Conservation (phyloP, 2,888 invertebrate genomes). For the Phortica okadai region DNA sequence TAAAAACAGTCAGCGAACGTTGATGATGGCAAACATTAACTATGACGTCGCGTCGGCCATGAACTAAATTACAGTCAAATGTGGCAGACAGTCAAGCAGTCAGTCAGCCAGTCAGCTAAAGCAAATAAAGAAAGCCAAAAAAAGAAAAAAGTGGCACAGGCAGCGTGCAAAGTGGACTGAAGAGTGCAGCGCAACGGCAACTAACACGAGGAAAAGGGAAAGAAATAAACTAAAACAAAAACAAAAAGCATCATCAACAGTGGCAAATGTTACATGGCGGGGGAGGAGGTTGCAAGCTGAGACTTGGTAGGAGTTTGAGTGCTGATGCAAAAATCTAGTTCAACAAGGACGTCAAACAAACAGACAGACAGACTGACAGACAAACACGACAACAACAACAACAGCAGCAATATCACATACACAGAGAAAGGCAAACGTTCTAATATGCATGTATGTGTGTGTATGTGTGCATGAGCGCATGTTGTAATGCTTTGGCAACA, state of each 20-base stretch:
- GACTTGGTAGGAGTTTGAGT: not conserved
- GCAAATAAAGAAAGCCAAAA: constrained; percentile 13
- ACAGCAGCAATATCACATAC: not conserved
- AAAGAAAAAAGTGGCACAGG: not conserved
- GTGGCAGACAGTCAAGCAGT: no score
- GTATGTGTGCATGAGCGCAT: not conserved
- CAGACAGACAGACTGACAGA: constrained; percentile 23
- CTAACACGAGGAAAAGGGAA: not conserved
- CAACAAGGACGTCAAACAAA: no score
- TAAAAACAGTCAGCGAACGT: no score
- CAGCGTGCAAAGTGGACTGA: no score
- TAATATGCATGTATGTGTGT: no score
- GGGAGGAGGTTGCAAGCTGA: not conserved
- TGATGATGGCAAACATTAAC: no score
- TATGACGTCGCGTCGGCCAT: no score
- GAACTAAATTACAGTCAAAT: no score
- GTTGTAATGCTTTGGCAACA: constrained; percentile 2
- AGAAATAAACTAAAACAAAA: constrained; percentile 19
- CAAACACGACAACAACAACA: not conserved
- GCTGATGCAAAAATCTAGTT: constrained; percentile 32
- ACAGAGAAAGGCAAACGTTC: not conserved
- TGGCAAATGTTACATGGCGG: not conserved
- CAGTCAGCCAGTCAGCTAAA: not conserved
- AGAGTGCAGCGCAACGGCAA: no score
- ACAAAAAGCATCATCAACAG: no score